Percentiles rank a stretch among this genome's conserved stretches.
Evolutionary conservation across 2,888 invertebrate genomes (phyloP).

Genomic region (Drosophila diplacantha): DNA sequence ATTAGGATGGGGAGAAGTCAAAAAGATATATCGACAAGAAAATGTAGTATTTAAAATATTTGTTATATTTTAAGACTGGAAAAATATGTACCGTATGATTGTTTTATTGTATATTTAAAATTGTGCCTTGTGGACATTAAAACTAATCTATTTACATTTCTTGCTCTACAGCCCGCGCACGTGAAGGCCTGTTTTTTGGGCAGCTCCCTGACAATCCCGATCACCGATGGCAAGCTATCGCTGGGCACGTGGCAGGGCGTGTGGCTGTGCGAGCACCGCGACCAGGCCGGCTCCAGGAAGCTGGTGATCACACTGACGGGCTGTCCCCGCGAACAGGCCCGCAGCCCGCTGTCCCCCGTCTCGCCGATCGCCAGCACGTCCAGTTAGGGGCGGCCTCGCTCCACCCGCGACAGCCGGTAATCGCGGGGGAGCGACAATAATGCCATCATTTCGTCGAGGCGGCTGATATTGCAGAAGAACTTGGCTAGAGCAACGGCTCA

Average conservation of each 20-base stretch:
- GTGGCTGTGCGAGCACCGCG: slow-evolving; percentile 98
- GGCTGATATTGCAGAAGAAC: slow-evolving; percentile 78
- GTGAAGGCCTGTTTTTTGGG: slow-evolving; percentile 98
- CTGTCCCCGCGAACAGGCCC: slow-evolving; percentile 90
- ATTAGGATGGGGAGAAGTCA: too few species aligned
- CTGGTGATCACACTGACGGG: slow-evolving; percentile 93
- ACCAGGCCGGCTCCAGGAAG: slow-evolving; percentile 96
- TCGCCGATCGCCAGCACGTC: slow-evolving; percentile 92
- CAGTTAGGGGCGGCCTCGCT: slow-evolving; percentile 89
- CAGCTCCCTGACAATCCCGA: slow-evolving; percentile 95
- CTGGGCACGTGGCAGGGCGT: slow-evolving; percentile 99
- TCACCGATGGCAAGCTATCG: slow-evolving; percentile 96
- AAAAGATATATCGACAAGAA: too few species aligned
- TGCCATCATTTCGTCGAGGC: slow-evolving; percentile 78
- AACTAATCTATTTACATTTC: not conserved
- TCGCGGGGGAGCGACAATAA: slow-evolving; percentile 79
- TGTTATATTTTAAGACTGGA: too few species aligned
- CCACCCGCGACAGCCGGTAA: slow-evolving; percentile 80
- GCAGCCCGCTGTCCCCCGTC: slow-evolving; percentile 91
- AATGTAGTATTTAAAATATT: too few species aligned
- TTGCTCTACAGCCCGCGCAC: slow-evolving; percentile 89
- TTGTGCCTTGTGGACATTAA: not conserved
- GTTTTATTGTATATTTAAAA: too few species aligned
- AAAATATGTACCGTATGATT: too few species aligned
- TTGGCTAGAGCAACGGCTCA: slow-evolving; percentile 77